These are phyloP conservation scores for Ceramica pisi DNA, from an alignment of 2,888 invertebrate species.

Conservation along the genomic window DNA sequence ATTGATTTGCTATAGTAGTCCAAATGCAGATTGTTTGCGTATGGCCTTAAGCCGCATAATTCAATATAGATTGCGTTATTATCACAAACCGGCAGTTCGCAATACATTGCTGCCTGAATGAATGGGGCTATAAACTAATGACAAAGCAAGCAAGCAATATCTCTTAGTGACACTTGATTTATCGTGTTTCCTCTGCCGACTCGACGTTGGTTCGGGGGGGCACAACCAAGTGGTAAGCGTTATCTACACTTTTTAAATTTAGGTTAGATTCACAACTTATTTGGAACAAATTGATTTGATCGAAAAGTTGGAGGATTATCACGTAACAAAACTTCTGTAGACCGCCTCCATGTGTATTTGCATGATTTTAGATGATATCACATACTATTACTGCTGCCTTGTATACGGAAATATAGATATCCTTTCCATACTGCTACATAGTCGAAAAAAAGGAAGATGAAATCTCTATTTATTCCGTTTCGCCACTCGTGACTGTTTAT, in stretches of 20 bases:
- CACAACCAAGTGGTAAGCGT: slow-evolving; percentile 7
- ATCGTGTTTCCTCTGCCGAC: slow-evolving; percentile 66
- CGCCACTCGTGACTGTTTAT: background rate
- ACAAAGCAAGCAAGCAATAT: slow-evolving; percentile 67
- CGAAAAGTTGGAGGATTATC: background rate
- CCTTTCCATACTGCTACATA: too few species aligned
- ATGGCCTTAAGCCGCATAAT: background rate
- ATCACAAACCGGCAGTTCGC: slow-evolving; percentile 23
- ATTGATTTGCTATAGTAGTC: background rate
- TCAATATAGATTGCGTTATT: slow-evolving; percentile 25
- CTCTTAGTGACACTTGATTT: slow-evolving; percentile 72
- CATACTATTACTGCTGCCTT: too few species aligned
- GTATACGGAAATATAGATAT: too few species aligned
- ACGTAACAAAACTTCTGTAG: background rate
- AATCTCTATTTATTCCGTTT: background rate
- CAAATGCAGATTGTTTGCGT: background rate
- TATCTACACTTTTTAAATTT: slow-evolving; percentile 10
- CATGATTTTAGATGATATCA: too few species aligned
- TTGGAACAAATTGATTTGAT: background rate
- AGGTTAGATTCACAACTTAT: background rate
- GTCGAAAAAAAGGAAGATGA: too few species aligned
- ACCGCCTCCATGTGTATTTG: too few species aligned
- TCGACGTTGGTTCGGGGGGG: slow-evolving; percentile 39
- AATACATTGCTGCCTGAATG: slow-evolving; percentile 30
- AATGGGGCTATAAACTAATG: slow-evolving; percentile 48